phyloP scores from a whole-genome alignment of 1,140 invertebrate genomes.

The Zaprionus tsacasi region DNA sequence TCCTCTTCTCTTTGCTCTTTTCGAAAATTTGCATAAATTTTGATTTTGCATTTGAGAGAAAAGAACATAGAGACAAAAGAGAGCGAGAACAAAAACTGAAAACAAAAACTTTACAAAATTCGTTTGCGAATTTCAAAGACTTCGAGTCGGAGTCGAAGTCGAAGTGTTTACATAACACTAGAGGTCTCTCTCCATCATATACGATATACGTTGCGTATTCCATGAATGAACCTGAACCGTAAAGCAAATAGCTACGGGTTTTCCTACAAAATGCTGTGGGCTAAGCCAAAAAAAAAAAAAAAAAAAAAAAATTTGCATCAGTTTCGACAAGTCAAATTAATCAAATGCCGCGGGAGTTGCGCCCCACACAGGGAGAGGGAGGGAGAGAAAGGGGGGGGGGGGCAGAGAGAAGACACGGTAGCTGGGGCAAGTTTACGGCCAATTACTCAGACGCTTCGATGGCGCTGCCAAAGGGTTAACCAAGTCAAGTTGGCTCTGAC shows the following conservation, averaged over 20 bases:
- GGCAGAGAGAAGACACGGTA: conserved; percentile 28
- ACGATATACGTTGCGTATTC: conserved; percentile 24
- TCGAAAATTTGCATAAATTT: conserved; percentile 74
- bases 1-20: conserved; percentile 31
- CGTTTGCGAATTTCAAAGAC: conserved; percentile 57
- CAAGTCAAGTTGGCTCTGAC: conserved; percentile 52
- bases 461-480: conserved; percentile 31
- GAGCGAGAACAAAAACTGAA: conserved; percentile 5
- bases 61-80: neutral
- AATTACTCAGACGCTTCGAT: conserved; percentile 60
- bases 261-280: conserved; percentile 24
- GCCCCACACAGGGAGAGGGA: neutral
- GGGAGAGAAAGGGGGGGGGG: neutral
- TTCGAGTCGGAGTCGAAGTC: conserved; percentile 29
- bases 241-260: conserved; percentile 66
- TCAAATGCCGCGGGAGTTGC: conserved; percentile 52
- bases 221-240: conserved; percentile 73
- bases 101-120: conserved; percentile 11
- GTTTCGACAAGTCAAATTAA: conserved; percentile 71
- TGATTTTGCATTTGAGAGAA: conserved; percentile 61
- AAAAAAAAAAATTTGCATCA: conserved; percentile 60
- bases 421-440: conserved; percentile 59
- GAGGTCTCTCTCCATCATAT: conserved; percentile 22
- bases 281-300: conserved; percentile 3
- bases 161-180: conserved; percentile 78